Conservation (phyloP, 2,888 invertebrate species). For the Callimorpha dominula region DNA sequence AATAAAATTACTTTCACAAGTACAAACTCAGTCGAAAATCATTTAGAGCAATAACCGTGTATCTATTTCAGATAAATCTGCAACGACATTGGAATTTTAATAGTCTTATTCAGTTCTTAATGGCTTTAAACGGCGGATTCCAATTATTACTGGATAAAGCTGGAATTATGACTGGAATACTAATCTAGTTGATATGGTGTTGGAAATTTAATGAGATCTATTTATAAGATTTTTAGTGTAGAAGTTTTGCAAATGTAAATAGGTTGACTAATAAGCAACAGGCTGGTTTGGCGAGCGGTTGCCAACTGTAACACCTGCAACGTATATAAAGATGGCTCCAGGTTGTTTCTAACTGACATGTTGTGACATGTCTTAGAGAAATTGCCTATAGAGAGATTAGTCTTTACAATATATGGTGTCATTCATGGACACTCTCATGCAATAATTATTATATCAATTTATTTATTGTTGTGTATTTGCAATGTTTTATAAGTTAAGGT, state of each 20-base stretch:
- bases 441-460: no score
- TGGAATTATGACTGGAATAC: conserved; percentile 38
- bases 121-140: conserved; percentile 41
- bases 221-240: background rate
- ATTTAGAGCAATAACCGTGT: conserved; percentile 15
- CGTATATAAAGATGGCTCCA: background rate
- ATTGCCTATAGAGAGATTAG: background rate
- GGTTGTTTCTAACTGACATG: no score
- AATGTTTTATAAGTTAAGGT: no score
- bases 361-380: background rate
- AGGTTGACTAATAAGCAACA: background rate
- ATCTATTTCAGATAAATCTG: conserved; percentile 44
- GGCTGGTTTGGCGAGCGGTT: no score
- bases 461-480: no score
- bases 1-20: conserved; percentile 14
- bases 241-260: background rate
- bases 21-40: conserved; percentile 16
- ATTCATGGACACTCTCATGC: no score
- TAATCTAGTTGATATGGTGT: conserved; percentile 24
- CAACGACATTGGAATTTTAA: conserved; percentile 44
- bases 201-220: conserved; percentile 7
- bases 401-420: background rate
- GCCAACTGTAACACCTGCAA: no score
- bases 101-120: conserved; percentile 44
- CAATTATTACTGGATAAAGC: conserved; percentile 42